Evolutionary conservation across 2,113 vertebrate genomes (phyloP), one percentile per base, ranked within the genome.

Genomic region (Nycticorax nycticorax): DNA sequence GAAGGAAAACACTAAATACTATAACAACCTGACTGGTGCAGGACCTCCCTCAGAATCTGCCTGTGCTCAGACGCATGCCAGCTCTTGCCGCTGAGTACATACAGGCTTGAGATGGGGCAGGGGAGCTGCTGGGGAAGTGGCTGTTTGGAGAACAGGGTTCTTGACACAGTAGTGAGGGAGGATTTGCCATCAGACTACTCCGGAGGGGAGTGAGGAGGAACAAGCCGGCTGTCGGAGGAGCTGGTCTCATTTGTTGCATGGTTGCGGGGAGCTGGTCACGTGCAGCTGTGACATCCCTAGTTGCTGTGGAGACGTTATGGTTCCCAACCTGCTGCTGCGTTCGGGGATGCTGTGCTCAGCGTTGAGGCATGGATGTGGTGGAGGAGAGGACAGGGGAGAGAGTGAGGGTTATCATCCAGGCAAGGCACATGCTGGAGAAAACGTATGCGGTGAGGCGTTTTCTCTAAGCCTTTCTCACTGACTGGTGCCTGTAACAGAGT

Each of bases 21-120:
- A 32, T 68, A n/a, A 4, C 41, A 33, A 64, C 8, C 18, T 74
- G 69, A 11, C 19, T 2, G 9, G 22, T 28, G 35, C 63, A 56
- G 52, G 14, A 43, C 48, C 11, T 52, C 16, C 20, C 32, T 14
- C 53, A 41, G 50, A 21, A 14, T 19, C 11, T 78, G 69, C 37
- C 53, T 30, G n/a, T 2, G 0, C 47, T 17, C 12, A 22, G 17
- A 8, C 23, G 21, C 4, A 1, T 0, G 1, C 35, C 3, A 1
- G 11, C 41, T 59, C 23, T 85, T 0, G 0, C 35, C 43, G 32
- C 74, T 9, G 9, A 21, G 48, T 1, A 18, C 35, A 3, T 17
- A 41, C 21, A 7, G 30, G 23, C 30, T 57, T 26, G 48, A 39
- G 24, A 5, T 7, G 17, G 35, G 23, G 7, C 33, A 47, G 37